Evolutionary conservation across 2,888 invertebrate species (phyloP).

Genomic region (Panzeria rudis): DNA sequence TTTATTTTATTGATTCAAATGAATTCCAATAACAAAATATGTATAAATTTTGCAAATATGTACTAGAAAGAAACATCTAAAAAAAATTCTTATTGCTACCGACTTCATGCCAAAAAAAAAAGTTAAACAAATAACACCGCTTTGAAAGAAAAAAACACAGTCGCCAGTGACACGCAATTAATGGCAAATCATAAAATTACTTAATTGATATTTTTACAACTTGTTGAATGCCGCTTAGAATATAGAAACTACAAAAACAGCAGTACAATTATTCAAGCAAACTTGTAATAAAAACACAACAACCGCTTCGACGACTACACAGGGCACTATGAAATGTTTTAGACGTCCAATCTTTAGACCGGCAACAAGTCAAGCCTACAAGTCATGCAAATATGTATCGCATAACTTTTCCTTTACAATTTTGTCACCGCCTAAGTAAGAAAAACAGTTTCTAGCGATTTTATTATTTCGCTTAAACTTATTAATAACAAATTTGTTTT

Average conservation of each 20-base stretch:
- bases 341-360: not conserved
- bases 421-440: not conserved
- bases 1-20: not conserved
- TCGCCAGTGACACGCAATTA: slow-evolving; percentile 68
- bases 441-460: slow-evolving; percentile 1
- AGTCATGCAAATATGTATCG: slow-evolving; percentile 3
- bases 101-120: slow-evolving; percentile 33
- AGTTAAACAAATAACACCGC: slow-evolving; percentile 18
- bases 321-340: not conserved
- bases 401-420: not conserved
- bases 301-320: not conserved
- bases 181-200: slow-evolving; percentile 68
- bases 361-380: not conserved
- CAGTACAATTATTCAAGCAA: slow-evolving; percentile 1
- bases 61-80: slow-evolving; percentile 22
- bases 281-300: slow-evolving; percentile 11
- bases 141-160: slow-evolving; percentile 17
- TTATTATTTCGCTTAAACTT: slow-evolving; percentile 52
- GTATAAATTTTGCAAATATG: not conserved
- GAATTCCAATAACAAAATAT: not conserved
- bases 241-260: slow-evolving; percentile 10
- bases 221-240: slow-evolving; percentile 68
- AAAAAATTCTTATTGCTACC: slow-evolving; percentile 33
- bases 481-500: slow-evolving; percentile 60
- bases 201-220: slow-evolving; percentile 73